Evolutionary conservation across 2,113 vertebrate genomes (phyloP), one percentile per base, ranked within the genome.

Genomic region (Axis porcinus): DNA sequence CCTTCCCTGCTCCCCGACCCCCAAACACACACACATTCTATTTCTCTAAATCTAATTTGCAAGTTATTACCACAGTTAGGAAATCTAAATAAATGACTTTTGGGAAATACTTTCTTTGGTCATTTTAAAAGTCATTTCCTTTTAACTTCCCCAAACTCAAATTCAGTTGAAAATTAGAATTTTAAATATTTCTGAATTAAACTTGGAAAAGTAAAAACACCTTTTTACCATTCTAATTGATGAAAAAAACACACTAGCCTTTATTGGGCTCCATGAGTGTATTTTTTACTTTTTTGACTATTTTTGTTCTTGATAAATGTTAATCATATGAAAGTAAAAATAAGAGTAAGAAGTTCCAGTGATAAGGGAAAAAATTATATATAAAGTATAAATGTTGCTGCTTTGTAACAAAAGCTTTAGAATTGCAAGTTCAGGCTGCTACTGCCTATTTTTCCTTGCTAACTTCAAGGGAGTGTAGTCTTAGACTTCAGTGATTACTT

Each of bases 401-500:
- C 95, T 97, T 13, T 96, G 93, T 98, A 97, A 98, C 94, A 98
- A 97, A 98, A 98, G 87, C 57, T 88, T 97, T 81, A 40, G 94
- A 97, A 96, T 96, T 96, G 95, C 82, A 36, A 96, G 82, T 62
- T 84, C 91, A 98, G 96, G 87, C 92, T 98, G 94, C 62, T 36
- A 43, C 95, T 96, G 82, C 96, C 97, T 98, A 45, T 97, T 96
- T 98, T 98, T 95, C 95, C 55, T 89, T 97, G 96, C 52, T 96
- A 94, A 98, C 55, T 95, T 70, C 96, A 96, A 47, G 40, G 89
- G 89, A 74, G 93, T 95, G 62, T 98, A 98, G 88, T 86, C 52
- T 96, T 97, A 83, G 86, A 94, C 96, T 98, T 98, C 95, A 92
- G 90, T 97, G 89, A 96, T 98, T 98, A 95, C 96, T 97, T 98